Percentiles rank a stretch among this genome's conserved stretches.
phyloP scores from a whole-genome alignment of 2,113 vertebrate genomes.

The Melospiza melodia region DNA sequence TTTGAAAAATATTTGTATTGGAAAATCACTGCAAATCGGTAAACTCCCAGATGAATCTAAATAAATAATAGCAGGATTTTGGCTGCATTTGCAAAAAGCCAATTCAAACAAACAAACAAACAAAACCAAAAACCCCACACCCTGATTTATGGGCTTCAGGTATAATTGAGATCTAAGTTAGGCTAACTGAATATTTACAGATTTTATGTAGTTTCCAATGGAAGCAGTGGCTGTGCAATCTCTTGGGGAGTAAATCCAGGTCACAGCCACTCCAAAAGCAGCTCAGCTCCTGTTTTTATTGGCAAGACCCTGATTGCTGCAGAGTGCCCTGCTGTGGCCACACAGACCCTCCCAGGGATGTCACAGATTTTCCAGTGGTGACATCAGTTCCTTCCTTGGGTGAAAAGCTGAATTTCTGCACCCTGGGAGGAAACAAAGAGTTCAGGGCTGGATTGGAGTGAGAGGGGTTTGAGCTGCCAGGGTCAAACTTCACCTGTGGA shows the following conservation, averaged over 20 bases:
- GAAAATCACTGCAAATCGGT: conserved; percentile 3
- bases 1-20: conserved; percentile 12
- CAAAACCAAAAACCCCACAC: neutral
- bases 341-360: neutral
- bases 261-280: neutral
- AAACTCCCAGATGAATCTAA: conserved; percentile 22
- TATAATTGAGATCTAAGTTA: neutral
- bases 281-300: neutral
- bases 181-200: neutral
- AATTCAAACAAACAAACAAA: neutral
- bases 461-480: neutral
- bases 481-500: neutral
- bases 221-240: neutral
- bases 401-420: neutral
- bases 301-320: neutral
- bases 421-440: neutral
- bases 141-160: conserved; percentile 1
- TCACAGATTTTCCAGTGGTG: neutral
- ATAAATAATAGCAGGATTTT: conserved; percentile 29
- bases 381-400: neutral
- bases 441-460: neutral
- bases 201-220: neutral
- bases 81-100: neutral
- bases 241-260: neutral
- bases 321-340: neutral